Evolutionary conservation across 2,797 vertebrate species (phyloP).

Genomic region (Anniella stebbinsi): DNA sequence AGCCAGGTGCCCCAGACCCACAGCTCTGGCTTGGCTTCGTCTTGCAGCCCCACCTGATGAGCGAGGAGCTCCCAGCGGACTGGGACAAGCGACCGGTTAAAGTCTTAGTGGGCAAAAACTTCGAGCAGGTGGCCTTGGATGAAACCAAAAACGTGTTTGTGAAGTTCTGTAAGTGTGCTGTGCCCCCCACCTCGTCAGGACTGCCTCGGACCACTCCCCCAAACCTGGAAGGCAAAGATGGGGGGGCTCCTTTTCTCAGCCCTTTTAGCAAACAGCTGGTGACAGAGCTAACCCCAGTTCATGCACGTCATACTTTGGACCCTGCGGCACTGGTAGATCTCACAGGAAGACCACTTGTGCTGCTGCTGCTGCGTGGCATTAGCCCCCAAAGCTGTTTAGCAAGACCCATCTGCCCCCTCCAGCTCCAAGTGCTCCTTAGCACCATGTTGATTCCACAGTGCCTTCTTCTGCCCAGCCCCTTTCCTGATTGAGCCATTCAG

Average conservation of each 20-base stretch:
- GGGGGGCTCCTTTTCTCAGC: not conserved
- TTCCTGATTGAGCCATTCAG: too few species aligned
- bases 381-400: too few species aligned
- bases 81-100: slow-evolving; percentile 91
- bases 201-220: not conserved
- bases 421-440: too few species aligned
- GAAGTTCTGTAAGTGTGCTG: slow-evolving; percentile 87
- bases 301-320: too few species aligned
- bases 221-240: too few species aligned
- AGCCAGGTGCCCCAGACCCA: not conserved
- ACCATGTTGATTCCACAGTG: too few species aligned
- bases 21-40: slow-evolving; percentile 21
- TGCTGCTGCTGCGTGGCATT: too few species aligned
- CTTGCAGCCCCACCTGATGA: slow-evolving; percentile 77
- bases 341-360: too few species aligned
- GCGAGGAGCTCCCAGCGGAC: slow-evolving; percentile 85
- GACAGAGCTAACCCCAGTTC: not conserved
- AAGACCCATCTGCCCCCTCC: too few species aligned
- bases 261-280: not conserved
- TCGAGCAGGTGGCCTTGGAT: slow-evolving; percentile 88
- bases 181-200: not conserved
- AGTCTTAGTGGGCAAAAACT: slow-evolving; percentile 89
- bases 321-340: too few species aligned
- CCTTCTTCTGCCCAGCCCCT: too few species aligned
- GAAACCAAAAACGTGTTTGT: slow-evolving; percentile 88